A percentile compares a stretch with the other conserved stretches of the same genome.
These are phyloP conservation scores for Bovichtus variegatus DNA, from an alignment of 2,797 vertebrate species.

Conservation along the genomic window DNA sequence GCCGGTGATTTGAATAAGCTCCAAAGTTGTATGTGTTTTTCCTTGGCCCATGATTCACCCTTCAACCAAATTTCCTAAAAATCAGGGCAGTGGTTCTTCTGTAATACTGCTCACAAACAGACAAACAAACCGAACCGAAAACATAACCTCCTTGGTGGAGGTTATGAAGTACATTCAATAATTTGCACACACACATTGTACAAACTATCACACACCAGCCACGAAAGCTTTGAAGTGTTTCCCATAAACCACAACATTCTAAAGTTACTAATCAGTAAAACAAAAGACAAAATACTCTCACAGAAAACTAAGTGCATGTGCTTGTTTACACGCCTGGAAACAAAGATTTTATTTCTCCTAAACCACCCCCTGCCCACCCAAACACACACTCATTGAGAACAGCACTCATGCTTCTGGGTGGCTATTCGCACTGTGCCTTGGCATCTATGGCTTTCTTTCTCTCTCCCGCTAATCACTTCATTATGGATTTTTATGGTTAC, in stretches of 20 bases:
- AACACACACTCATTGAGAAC: slow-evolving; percentile 33
- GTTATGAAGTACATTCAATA: not conserved
- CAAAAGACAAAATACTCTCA: slow-evolving; percentile 19
- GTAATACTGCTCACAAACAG: too few species aligned
- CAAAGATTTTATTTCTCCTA: slow-evolving; percentile 35
- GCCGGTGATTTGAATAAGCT: too few species aligned
- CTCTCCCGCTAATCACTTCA: slow-evolving; percentile 64
- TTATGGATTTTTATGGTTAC: slow-evolving; percentile 50
- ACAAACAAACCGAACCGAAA: too few species aligned
- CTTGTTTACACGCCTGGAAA: slow-evolving; percentile 43
- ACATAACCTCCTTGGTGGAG: too few species aligned
- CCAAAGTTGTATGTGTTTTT: too few species aligned
- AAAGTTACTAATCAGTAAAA: slow-evolving; percentile 14
- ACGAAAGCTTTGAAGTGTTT: not conserved
- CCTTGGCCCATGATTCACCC: too few species aligned
- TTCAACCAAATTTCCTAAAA: too few species aligned
- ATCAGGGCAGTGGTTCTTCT: too few species aligned
- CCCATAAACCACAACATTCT: slow-evolving; percentile 9
- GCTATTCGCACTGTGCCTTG: slow-evolving; percentile 33
- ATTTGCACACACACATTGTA: not conserved
- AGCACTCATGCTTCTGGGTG: slow-evolving; percentile 60
- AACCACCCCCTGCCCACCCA: slow-evolving; percentile 20
- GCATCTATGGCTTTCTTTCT: slow-evolving; percentile 32
- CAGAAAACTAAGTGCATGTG: slow-evolving; percentile 15
- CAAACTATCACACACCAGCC: not conserved